phyloP scores from a whole-genome alignment of 2,113 vertebrate species.

The Apistogramma diplotaenia region DNA sequence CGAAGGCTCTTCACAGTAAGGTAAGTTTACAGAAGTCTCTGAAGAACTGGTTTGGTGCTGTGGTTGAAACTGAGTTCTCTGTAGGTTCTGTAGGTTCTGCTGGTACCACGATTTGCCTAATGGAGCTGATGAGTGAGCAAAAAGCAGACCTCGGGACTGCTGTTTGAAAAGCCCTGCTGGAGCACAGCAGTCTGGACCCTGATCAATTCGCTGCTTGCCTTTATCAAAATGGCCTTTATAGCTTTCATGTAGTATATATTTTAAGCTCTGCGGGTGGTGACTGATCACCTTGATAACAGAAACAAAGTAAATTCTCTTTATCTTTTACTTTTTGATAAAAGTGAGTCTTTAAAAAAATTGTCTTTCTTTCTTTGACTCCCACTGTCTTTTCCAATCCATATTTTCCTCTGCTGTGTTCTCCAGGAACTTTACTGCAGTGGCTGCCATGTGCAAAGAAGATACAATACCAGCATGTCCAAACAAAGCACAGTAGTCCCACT shows the following conservation, averaged over 20 bases:
- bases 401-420: constrained; percentile 27
- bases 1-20: not conserved
- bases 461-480: constrained; percentile 20
- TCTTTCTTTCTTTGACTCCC: constrained; percentile 28
- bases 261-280: not conserved
- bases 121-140: not conserved
- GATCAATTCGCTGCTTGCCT: not conserved
- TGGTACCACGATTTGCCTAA: not conserved
- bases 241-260: not conserved
- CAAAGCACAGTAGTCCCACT: constrained; percentile 17
- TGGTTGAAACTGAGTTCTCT: not conserved
- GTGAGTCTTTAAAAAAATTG: not conserved
- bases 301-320: constrained; percentile 11
- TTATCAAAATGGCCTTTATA: not conserved
- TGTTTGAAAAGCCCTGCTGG: constrained; percentile 8
- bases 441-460: not conserved
- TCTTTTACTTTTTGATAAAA: constrained; percentile 18
- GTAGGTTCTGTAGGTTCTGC: not conserved
- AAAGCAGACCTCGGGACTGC: not conserved
- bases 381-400: not conserved
- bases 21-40: not conserved
- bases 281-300: constrained; percentile 5
- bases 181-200: not conserved
- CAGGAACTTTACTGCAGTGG: constrained; percentile 12
- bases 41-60: not conserved